A percentile compares a stretch with the other conserved stretches of the same genome.
These are phyloP conservation scores for Columba janthina DNA, from an alignment of 2,113 vertebrate genomes.

Conservation along the genomic window DNA sequence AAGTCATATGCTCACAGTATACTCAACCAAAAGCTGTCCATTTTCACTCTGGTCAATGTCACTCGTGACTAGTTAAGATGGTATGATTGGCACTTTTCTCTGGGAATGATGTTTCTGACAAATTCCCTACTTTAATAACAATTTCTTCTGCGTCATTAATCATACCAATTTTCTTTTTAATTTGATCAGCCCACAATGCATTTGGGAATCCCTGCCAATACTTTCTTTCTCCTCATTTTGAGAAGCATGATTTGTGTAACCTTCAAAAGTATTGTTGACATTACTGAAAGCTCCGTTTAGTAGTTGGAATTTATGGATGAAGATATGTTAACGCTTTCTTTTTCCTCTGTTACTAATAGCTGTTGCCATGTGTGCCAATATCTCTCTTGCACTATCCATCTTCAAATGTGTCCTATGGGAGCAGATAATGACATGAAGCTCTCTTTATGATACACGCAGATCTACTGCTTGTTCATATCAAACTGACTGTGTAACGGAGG, in stretches of 20 bases:
- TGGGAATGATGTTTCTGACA: background rate
- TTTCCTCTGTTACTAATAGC: background rate
- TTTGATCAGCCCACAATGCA: background rate
- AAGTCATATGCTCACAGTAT: background rate
- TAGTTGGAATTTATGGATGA: background rate
- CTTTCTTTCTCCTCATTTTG: background rate
- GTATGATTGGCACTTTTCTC: background rate
- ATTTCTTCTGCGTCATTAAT: background rate
- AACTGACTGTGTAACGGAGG: background rate
- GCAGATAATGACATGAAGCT: background rate
- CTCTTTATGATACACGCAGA: background rate
- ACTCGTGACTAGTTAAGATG: background rate
- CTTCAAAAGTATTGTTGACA: background rate
- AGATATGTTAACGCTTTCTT: background rate
- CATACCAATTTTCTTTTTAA: background rate
- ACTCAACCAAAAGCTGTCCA: background rate
- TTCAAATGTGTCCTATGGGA: background rate
- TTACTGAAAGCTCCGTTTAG: background rate
- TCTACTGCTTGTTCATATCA: background rate
- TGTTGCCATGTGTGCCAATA: background rate
- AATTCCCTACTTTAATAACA: background rate
- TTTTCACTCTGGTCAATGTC: background rate
- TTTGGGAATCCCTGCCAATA: background rate
- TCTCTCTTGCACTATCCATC: background rate
- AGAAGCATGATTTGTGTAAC: background rate